Percentiles rank a stretch among this genome's conserved stretches.
Evolutionary conservation across 2,113 vertebrate species (phyloP).

Genomic region (Etia nguti): DNA sequence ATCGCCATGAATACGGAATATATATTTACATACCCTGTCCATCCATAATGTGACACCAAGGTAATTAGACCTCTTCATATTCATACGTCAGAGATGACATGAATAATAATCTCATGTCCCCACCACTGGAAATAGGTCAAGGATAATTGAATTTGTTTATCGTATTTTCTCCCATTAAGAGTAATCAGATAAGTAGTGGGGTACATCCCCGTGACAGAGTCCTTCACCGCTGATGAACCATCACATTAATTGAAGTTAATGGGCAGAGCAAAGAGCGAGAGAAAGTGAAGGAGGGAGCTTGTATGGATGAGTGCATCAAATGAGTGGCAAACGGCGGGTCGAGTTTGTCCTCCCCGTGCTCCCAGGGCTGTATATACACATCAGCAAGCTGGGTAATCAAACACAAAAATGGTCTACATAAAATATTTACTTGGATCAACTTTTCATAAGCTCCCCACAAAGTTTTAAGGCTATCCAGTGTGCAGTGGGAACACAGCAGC

Average conservation of each 20-base stretch:
- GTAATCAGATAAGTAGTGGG: conserved; percentile 67
- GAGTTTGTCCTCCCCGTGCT: conserved; percentile 19
- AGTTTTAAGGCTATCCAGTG: neutral
- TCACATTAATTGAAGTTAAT: conserved; percentile 78
- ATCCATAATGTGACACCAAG: conserved; percentile 57
- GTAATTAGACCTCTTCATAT: conserved; percentile 69
- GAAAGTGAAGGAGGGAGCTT: conserved; percentile 26
- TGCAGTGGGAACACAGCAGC: neutral
- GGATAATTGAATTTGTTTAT: conserved; percentile 74
- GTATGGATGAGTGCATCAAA: conserved; percentile 48
- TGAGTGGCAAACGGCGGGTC: conserved; percentile 28
- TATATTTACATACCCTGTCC: conserved; percentile 57
- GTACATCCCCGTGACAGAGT: conserved; percentile 60
- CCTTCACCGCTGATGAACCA: conserved; percentile 62
- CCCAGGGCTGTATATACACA: neutral
- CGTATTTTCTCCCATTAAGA: conserved; percentile 68
- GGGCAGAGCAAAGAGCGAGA: conserved; percentile 52
- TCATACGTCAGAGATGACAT: conserved; percentile 65
- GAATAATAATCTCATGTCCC: conserved; percentile 57
- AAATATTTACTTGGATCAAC: conserved; percentile 44
- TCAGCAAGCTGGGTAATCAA: conserved; percentile 24
- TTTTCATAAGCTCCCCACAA: neutral
- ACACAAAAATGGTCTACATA: conserved; percentile 22
- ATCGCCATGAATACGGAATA: conserved; percentile 58
- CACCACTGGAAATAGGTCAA: conserved; percentile 72